Evolutionary conservation across 1,140 invertebrate species (phyloP), one percentile per base, ranked within the genome.

Genomic region (Centruroides sculpturatus): DNA sequence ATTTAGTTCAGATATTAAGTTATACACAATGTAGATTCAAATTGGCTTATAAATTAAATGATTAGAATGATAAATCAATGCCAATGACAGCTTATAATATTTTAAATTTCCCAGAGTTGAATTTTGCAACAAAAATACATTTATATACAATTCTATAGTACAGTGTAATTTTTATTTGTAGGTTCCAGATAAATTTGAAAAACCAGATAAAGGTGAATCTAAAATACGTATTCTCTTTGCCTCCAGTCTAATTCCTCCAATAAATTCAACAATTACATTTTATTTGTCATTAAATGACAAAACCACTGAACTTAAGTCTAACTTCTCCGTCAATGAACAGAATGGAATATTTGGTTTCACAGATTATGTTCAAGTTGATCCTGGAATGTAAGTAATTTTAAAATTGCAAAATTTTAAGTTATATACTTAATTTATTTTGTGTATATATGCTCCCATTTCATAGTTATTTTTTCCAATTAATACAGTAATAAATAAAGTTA

Each of bases 361-460:
- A 5, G 55, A 57, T 35, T 61, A 61, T 34, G 3, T 11, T 12
- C 49, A 47, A 13, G 34, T 47, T 47, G n/a, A 7, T 35, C 55
- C 60, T 35, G 60, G 55, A 61, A 57, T 35, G 60, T 61, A 61
- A 57, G 55, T 60, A 52, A 34, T 47, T 5, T 9, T 9, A 56
- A 41, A 41, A 59, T n/a, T n/a, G n/a, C n/a, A n/a, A n/a, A n/a
- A n/a, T n/a, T n/a, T 49, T 34, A 34, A 47, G 47, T 61, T 35
- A 10, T 10, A 9, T 10, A 10, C 3, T 49, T 49, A 10, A 9
- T 49, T 49, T 10, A 2, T n/a, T n/a, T 49, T 49, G 1, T 9
- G 2, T 23, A 23, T 23, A 23, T 23, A 23, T 23, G 2, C 23
- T 23, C 23, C 23, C 23, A 23, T 23, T 23, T 23, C 23, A 23